Percentiles rank a stretch among this genome's conserved stretches.
Conservation (phyloP, 2,113 vertebrate species). For the Megaceryle maxima region DNA sequence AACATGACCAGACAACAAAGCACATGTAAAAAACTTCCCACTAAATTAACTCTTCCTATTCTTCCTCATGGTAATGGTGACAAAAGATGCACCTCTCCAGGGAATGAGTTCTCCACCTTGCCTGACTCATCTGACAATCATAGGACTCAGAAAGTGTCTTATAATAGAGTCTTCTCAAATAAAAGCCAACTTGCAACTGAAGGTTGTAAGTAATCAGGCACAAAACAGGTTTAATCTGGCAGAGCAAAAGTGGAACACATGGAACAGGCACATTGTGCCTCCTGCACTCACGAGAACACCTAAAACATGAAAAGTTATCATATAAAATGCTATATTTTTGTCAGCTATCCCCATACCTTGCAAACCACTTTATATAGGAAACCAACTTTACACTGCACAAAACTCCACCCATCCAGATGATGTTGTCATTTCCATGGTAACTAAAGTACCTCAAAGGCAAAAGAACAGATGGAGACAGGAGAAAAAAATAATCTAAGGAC, state of each 20-base stretch:
- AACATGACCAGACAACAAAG: neutral
- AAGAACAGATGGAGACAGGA: slow-evolving; percentile 64
- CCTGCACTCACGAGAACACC: fast-evolving
- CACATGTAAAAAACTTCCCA: neutral
- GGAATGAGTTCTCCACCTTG: neutral
- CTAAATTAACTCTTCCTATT: neutral
- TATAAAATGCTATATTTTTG: neutral
- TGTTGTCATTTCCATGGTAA: slow-evolving; percentile 68
- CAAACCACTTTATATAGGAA: slow-evolving; percentile 6
- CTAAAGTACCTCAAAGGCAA: slow-evolving; percentile 62
- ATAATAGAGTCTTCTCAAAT: neutral
- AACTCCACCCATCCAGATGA: slow-evolving; percentile 56
- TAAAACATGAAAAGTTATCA: neutral
- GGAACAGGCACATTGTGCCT: neutral
- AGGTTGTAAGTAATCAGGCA: neutral
- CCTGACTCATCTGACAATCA: neutral
- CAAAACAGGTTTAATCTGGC: neutral
- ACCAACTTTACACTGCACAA: neutral
- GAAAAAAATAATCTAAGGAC: slow-evolving; percentile 44
- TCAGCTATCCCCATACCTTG: neutral
- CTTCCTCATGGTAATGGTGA: neutral
- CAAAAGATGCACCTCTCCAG: neutral
- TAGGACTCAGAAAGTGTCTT: neutral
- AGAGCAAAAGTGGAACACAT: neutral
- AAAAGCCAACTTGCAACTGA: neutral